A percentile compares a stretch with the other conserved stretches of the same genome.
phyloP scores from a whole-genome alignment of 2,888 invertebrate genomes.

The Xestobium rufovillosum region DNA sequence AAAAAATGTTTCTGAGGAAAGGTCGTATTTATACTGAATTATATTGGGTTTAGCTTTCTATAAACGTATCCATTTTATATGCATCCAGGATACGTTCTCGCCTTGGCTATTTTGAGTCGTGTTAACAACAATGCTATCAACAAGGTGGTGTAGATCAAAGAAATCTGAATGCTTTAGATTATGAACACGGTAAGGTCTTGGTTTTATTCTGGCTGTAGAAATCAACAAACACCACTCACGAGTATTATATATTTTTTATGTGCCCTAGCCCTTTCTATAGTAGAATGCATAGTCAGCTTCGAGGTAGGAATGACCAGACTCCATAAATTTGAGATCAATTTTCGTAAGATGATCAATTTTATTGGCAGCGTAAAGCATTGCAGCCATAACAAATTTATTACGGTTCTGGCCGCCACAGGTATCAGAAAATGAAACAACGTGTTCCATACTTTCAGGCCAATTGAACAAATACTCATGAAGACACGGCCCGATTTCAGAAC shows the following conservation, averaged over 20 bases:
- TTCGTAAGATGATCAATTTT: conserved; percentile 14
- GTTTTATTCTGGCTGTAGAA: neutral
- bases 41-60: neutral
- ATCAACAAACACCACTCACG: conserved; percentile 3
- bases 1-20: no score
- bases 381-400: conserved; percentile 13
- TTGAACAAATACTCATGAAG: conserved; percentile 10
- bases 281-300: conserved; percentile 16
- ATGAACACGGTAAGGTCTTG: neutral
- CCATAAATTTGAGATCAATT: conserved; percentile 20
- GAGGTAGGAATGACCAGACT: conserved; percentile 18
- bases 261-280: conserved; percentile 20
- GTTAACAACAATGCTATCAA: neutral
- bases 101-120: neutral
- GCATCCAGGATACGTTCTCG: neutral
- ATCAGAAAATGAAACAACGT: conserved; percentile 13
- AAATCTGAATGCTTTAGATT: conserved; percentile 2
- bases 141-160: neutral
- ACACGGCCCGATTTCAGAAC: conserved; percentile 21
- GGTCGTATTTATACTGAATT: neutral
- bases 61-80: neutral
- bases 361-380: conserved; percentile 20
- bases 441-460: conserved; percentile 9
- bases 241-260: conserved; percentile 14
- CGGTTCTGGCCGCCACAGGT: conserved; percentile 15